Evolutionary conservation across 2,797 vertebrate species (phyloP), one percentile per base, ranked within the genome.

Genomic region (Poecilia gillii): DNA sequence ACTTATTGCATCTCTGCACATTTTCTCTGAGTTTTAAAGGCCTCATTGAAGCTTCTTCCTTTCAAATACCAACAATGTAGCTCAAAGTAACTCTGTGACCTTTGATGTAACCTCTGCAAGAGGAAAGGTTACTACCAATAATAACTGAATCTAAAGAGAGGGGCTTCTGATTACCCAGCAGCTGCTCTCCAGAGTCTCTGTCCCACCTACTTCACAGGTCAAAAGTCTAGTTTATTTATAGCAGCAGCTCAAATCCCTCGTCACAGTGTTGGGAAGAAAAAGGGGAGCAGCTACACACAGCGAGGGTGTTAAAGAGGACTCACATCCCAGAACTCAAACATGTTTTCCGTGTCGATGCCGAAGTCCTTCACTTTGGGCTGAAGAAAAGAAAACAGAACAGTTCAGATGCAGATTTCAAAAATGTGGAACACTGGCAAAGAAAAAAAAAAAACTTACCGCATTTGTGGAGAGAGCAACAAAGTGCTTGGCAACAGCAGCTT

Each of bases 281-380:
- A 77, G 45, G 36, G 45, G 76, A 73, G 36, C 57, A 5, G 57
- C 76, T 72, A 76, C 53, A 83, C 53, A 70, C 43, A 76, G 66
- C 68, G 16, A 46, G 28, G 49, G 72, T 57, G 28, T 82, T 78
- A 75, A 80, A 82, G 75, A 76, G 70, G 95, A 99, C 98, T 99
- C 95, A 99, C 98, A 88, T 99, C 98, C 98, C 98, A 99, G 92
- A 99, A 99, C 90, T 97, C 98, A 82, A 99, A 99, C 98, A 99
- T 99, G 92, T 99, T 99, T 84, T 96, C 94, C 0, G 97, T 95
- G 93, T 99, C 98, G 73, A 99, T 99, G 93, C 98, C 98, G 47
- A 99, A 99, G 84, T 97, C 97, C 90, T 97, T 97, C 84, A 99
- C 98, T 97, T 99, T 99, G 78, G 95, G 92, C 98, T 99, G 93